Evolutionary conservation across 2,888 invertebrate genomes (phyloP), one percentile per base, ranked within the genome.

Genomic region (Yponomeuta cagnagella): DNA sequence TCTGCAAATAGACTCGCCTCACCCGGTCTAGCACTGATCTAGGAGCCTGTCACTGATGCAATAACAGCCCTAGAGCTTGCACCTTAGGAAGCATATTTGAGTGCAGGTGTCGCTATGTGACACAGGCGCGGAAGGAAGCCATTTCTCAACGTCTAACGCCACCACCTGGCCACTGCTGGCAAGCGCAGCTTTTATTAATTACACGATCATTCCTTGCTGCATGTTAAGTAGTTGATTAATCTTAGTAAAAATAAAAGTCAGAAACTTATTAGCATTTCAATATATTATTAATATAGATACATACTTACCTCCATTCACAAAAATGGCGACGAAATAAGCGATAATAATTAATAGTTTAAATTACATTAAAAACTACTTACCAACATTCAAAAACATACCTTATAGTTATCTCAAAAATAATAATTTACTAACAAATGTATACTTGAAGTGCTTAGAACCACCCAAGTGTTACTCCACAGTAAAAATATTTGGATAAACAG

Each of bases 401-500:
- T 87, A 90, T 79, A 43, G 43, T 43, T 43, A 89, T 90, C 87
- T 90, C 89, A 89, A 91, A 91, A 90, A 89, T 88, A 89, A 90
- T 90, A 91, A 91, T 90, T 91, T 90, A 90, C 90, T 91, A 91
- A 90, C 89, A 90, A 90, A 90, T 83, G 52, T 15, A 58, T 23
- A 79, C 65, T 71, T 66, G 68, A 71, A 63, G 31, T 31, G 68
- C 31, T 63, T 65, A 43, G 43, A 43, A 63, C 33, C 58, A 70
- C 66, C 5, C 33, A 68, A 58, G 73, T 75, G 77, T 73, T 76
- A 73, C 74, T 74, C 73, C 76, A 75, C 72, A 75, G 75, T 73
- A 75, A 76, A 73, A 74, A 76, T 73, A 76, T 76, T 71, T 68
- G 72, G 72, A 72, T 73, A 73, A 64, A 72, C 58, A 74, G 74